Base-by-base conservation (phyloP, 64 coral and sea anemone genomes). In the Stichodactyla mertensii region DNA sequence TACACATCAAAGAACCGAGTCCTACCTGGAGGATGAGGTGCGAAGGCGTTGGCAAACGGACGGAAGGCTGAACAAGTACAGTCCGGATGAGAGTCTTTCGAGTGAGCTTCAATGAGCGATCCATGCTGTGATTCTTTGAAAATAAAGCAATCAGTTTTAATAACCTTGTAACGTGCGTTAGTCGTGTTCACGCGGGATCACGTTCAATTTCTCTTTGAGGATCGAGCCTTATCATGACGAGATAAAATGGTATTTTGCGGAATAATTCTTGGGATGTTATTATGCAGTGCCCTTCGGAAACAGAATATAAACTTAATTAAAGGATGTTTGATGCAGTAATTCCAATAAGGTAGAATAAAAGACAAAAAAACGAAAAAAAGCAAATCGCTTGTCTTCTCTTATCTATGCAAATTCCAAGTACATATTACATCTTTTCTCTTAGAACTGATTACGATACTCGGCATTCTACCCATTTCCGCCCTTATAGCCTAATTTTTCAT, bases 21-120 rank as follows among this genome's bases (percentile, higher is more conserved):
- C 89, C 55, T 52, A 96, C 94, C 88, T 93, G 92, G 94, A 45
- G 87, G 31, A 87, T 96, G 94, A 82, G 89, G 90, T 5, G 94
- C 83, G 12, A 96, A 59, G 67, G 67, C 60, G 61, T 87, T 89
- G 31, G 91, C 61, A 70, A 96, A 96, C 0, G 94, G 94, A 6
- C 91, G 88, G 66, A 96, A 96, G 7, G 94, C 94, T 5, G 94
- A 96, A 55, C 94, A 96, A 71, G 94, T 96, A 20, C 94, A 96
- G 62, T 96, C 88, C 13, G 88, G 84, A 62, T 89, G 94, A 20
- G 82, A 52, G 0, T 96, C 91, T 51, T 87, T 88, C 9, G 86
- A 77, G 9, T 92, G 88, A 18, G 55, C 64, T 7, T 77, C 84
- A 67, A 91, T 71, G 84, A 87, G 84, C 52, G 26, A 14, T 12